Conservation (phyloP, 2,888 invertebrate genomes). For the Philonicus albiceps region DNA sequence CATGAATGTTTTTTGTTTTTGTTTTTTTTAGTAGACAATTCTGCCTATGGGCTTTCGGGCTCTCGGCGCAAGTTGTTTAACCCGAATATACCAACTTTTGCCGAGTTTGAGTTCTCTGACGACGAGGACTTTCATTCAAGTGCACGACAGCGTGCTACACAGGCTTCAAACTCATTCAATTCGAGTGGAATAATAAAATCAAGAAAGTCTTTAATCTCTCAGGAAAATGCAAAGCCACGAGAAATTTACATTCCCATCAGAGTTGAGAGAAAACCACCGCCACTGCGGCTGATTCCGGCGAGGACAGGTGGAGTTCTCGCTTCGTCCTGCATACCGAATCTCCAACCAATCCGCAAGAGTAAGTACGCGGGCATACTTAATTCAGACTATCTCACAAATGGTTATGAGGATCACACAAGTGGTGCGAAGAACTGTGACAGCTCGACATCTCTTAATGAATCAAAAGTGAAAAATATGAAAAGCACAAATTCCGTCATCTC, state of each 20-base stretch:
- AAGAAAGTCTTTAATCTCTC: neutral
- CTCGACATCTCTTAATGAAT: neutral
- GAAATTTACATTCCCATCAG: slow-evolving; percentile 53
- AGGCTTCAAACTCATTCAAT: neutral
- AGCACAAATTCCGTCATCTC: slow-evolving; percentile 58
- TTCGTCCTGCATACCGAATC: slow-evolving; percentile 50
- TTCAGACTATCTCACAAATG: neutral
- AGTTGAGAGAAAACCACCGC: slow-evolving; percentile 50
- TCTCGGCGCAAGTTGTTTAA: neutral
- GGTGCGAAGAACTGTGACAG: neutral
- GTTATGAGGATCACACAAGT: neutral
- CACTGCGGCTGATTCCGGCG: slow-evolving; percentile 52
- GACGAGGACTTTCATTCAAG: neutral
- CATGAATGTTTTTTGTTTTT: neutral
- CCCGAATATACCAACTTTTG: neutral
- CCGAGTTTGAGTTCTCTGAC: neutral
- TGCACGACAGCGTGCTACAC: neutral
- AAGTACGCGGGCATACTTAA: neutral
- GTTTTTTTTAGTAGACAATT: neutral
- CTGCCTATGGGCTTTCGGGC: neutral
- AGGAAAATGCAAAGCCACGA: neutral
- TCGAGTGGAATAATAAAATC: neutral
- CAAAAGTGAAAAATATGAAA: neutral
- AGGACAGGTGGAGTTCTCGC: slow-evolving; percentile 53
- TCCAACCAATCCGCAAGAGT: slow-evolving; percentile 49